Conservation (phyloP, 2,797 vertebrate genomes). For the Cynopterus sphinx region DNA sequence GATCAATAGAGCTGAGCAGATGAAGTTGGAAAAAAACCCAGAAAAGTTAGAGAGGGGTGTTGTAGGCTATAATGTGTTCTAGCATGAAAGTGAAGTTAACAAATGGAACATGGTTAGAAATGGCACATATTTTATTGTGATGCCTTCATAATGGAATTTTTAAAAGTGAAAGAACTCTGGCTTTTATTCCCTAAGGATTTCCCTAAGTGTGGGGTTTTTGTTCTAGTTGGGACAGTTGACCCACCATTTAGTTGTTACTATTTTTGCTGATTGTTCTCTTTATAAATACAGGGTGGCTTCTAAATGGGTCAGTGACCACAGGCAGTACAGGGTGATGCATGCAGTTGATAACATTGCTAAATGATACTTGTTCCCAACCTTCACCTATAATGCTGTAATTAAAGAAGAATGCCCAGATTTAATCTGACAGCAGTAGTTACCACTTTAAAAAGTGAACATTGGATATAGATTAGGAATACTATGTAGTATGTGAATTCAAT, state of each 20-base stretch:
- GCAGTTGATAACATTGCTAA: conserved; percentile 41
- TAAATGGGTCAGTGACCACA: conserved; percentile 49
- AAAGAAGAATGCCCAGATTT: conserved; percentile 70
- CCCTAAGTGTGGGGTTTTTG: not conserved
- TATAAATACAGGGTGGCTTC: conserved; percentile 64
- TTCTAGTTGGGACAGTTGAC: not conserved
- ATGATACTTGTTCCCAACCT: conserved; percentile 7
- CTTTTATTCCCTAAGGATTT: conserved; percentile 24
- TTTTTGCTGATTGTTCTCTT: conserved; percentile 22
- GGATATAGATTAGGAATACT: conserved; percentile 55
- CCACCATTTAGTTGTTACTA: conserved; percentile 7
- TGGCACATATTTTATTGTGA: conserved; percentile 41
- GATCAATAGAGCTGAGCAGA: conserved; percentile 68
- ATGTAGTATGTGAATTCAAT: conserved; percentile 69
- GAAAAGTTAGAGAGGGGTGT: not conserved
- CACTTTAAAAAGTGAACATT: conserved; percentile 63
- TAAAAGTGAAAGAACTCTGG: conserved; percentile 10
- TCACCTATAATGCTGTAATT: conserved; percentile 68
- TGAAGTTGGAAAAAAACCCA: not conserved
- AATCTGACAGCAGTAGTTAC: conserved; percentile 71
- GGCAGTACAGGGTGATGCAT: not conserved
- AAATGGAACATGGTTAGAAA: conserved; percentile 35
- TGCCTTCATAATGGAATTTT: conserved; percentile 41
- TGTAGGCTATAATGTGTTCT: not conserved
- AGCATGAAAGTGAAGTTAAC: not conserved